A percentile compares a stretch with the other conserved stretches of the same genome.
Evolutionary conservation across 1,140 invertebrate species (phyloP).

Genomic region (Episyrphus balteatus): DNA sequence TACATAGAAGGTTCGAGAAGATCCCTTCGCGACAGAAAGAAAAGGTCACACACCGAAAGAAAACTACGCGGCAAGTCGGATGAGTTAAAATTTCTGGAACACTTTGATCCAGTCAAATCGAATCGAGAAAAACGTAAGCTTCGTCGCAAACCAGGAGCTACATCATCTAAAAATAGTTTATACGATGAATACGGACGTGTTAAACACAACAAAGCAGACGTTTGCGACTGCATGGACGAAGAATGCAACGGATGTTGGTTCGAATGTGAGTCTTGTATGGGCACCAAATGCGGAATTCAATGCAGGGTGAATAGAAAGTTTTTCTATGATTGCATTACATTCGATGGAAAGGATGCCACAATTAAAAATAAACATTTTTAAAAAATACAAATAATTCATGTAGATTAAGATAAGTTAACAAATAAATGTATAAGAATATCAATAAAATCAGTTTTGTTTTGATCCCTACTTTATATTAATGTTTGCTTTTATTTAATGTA

Average conservation of each 20-base stretch:
- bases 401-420: no score
- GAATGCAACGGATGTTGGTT: slow-evolving; percentile 27
- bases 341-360: slow-evolving; percentile 26
- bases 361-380: slow-evolving; percentile 16
- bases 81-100: slow-evolving; percentile 14
- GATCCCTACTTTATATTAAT: no score
- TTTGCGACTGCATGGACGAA: slow-evolving; percentile 29
- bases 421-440: no score
- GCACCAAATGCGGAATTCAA: slow-evolving; percentile 22
- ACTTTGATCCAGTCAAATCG: slow-evolving; percentile 25
- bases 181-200: slow-evolving; percentile 29
- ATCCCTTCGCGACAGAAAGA: slow-evolving; percentile 8
- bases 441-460: no score
- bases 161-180: not conserved
- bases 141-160: slow-evolving; percentile 9
- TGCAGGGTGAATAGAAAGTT: slow-evolving; percentile 26
- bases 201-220: slow-evolving; percentile 16
- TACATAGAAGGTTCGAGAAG: not conserved
- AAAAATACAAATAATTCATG: no score
- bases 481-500: no score
- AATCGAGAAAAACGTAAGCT: slow-evolving; percentile 18
- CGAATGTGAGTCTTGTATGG: slow-evolving; percentile 21
- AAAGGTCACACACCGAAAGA: slow-evolving; percentile 5
- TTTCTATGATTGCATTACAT: slow-evolving; percentile 25
- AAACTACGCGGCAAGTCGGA: slow-evolving; percentile 4